phyloP scores from a whole-genome alignment of 2,113 vertebrate genomes.

The Micromys minutus region DNA sequence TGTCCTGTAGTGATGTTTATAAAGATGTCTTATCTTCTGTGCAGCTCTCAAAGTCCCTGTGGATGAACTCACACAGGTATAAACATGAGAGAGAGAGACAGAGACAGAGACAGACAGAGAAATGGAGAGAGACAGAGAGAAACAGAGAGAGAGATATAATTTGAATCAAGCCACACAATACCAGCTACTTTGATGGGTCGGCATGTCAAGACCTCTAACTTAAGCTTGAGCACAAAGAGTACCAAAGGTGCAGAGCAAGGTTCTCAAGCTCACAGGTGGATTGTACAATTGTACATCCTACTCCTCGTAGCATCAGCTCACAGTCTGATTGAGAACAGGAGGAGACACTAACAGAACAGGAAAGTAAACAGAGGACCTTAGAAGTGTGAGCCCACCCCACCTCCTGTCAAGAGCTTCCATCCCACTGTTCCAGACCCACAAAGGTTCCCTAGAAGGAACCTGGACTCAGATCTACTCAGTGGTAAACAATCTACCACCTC shows the following conservation, averaged over 20 bases:
- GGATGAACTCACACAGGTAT: neutral
- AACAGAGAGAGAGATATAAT: neutral
- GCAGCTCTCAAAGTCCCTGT: neutral
- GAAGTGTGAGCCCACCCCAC: neutral
- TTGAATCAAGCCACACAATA: neutral
- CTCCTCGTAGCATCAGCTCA: neutral
- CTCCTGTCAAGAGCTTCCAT: neutral
- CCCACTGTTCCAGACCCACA: neutral
- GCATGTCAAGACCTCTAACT: neutral
- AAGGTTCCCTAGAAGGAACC: neutral
- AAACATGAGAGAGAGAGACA: neutral
- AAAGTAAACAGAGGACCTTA: neutral
- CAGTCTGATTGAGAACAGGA: neutral
- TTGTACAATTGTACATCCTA: neutral
- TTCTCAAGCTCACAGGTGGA: neutral
- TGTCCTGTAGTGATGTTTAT: neutral
- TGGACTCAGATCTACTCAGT: neutral
- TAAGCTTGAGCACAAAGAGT: accelerated
- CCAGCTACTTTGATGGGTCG: neutral
- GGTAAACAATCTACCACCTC: neutral
- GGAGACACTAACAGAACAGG: neutral
- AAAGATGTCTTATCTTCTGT: neutral
- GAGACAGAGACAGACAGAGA: no score
- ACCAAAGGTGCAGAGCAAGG: neutral
- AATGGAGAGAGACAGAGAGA: no score